A percentile compares a stretch with the other conserved stretches of the same genome.
Conservation (phyloP, 2,113 vertebrate genomes). For the Campylorhamphus procurvoides region DNA sequence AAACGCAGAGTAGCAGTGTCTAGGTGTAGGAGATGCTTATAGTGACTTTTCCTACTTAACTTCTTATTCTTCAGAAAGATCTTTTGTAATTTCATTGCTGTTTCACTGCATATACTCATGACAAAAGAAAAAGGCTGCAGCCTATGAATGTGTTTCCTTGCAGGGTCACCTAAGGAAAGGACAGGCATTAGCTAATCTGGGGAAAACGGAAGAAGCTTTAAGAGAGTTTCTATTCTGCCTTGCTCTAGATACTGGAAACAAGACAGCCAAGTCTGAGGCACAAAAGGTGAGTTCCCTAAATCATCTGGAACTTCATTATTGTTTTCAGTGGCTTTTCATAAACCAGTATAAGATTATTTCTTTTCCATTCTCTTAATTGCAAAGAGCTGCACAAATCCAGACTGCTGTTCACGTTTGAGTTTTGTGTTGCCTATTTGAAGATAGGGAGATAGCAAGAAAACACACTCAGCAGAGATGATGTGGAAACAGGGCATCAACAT, state of each 20-base stretch:
- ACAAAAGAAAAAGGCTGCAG: not conserved
- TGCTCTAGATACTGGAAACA: constrained; percentile 85
- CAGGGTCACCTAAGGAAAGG: constrained; percentile 90
- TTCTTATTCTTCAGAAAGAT: not conserved
- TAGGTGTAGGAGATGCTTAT: not conserved
- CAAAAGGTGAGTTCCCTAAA: constrained; percentile 79
- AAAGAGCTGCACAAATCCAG: not conserved
- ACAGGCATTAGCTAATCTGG: constrained; percentile 84
- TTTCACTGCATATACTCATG: not conserved
- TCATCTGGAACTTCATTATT: not conserved
- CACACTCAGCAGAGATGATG: not conserved
- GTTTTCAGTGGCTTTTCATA: not conserved
- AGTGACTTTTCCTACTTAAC: not conserved
- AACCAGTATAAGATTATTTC: not conserved
- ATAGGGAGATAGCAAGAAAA: not conserved
- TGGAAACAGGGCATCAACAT: not conserved
- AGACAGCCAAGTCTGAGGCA: constrained; percentile 81
- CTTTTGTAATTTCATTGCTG: not conserved
- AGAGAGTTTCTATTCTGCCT: constrained; percentile 89
- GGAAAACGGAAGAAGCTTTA: constrained; percentile 87
- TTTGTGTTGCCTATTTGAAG: not conserved
- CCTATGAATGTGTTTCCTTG: constrained; percentile 1
- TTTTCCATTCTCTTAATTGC: not conserved
- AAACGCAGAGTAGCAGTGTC: not conserved
- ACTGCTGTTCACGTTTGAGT: not conserved